These are phyloP conservation scores for Odocoileus virginianus DNA, from an alignment of 2,113 vertebrate genomes.

Conservation along the genomic window DNA sequence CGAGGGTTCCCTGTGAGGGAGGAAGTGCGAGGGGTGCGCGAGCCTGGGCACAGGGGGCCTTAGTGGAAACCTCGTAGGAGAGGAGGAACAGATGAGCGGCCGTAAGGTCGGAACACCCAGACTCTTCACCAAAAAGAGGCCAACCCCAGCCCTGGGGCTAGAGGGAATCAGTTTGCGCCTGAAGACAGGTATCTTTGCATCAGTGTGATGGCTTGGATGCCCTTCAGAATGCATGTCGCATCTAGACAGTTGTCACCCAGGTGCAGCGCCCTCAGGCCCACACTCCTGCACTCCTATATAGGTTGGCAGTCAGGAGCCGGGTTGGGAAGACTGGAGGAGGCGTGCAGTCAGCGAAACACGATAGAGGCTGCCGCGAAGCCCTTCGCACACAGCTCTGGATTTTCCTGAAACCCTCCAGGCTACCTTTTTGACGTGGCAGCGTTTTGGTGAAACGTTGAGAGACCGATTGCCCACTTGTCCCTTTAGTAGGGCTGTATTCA, in stretches of 20 bases:
- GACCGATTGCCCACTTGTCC: neutral
- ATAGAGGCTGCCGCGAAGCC: neutral
- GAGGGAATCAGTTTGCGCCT: neutral
- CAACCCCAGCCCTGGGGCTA: neutral
- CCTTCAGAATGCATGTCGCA: neutral
- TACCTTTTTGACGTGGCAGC: neutral
- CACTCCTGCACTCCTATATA: neutral
- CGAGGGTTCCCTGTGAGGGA: neutral
- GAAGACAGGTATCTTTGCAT: neutral
- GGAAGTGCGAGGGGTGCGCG: neutral
- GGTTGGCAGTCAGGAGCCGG: neutral
- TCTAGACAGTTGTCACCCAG: neutral
- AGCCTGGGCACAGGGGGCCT: fast-evolving
- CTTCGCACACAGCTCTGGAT: neutral
- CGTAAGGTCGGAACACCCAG: neutral
- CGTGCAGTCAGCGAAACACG: neutral
- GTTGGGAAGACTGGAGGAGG: neutral
- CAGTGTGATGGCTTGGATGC: neutral
- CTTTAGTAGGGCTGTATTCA: neutral
- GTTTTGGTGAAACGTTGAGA: neutral
- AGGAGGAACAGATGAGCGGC: neutral
- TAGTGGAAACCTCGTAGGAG: fast-evolving
- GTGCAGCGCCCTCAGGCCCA: neutral
- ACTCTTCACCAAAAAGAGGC: neutral
- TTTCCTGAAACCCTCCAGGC: neutral